phyloP scores from a whole-genome alignment of 2,797 vertebrate genomes.

The Pangasius larnaudii region DNA sequence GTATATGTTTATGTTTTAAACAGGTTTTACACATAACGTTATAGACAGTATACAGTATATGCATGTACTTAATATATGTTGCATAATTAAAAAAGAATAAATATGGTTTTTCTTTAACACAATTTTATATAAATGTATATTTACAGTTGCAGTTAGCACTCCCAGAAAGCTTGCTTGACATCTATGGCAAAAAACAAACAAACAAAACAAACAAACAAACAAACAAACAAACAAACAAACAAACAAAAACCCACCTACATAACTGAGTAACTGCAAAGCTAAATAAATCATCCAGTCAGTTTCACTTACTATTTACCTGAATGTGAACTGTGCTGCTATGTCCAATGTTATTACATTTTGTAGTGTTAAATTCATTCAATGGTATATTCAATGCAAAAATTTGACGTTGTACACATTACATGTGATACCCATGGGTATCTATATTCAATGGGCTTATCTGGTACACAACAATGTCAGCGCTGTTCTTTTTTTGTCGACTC shows the following conservation, averaged over 20 bases:
- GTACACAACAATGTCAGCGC: slow-evolving; percentile 43
- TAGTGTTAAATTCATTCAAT: not conserved
- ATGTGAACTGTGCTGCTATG: not conserved
- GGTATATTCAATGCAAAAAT: not conserved
- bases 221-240: too few relatives aligned
- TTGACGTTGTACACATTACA: slow-evolving; percentile 13
- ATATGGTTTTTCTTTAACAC: not conserved
- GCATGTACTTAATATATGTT: not conserved
- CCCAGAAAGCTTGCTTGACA: not conserved
- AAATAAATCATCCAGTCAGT: not conserved
- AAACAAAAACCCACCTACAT: not conserved
- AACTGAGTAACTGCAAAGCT: not conserved
- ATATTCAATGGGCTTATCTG: slow-evolving; percentile 30
- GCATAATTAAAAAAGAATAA: not conserved
- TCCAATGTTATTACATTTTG: not conserved
- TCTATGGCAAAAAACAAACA: too few relatives aligned
- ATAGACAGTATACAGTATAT: not conserved
- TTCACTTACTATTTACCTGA: not conserved
- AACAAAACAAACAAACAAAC: too few relatives aligned
- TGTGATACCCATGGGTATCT: not conserved
- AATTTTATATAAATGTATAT: not conserved
- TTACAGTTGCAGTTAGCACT: not conserved
- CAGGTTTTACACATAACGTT: not conserved
- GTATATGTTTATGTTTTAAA: not conserved
- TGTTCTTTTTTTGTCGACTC: slow-evolving; percentile 31